These are phyloP conservation scores for Ranitomeya variabilis DNA, from an alignment of 2,113 vertebrate species.

Conservation along the genomic window DNA sequence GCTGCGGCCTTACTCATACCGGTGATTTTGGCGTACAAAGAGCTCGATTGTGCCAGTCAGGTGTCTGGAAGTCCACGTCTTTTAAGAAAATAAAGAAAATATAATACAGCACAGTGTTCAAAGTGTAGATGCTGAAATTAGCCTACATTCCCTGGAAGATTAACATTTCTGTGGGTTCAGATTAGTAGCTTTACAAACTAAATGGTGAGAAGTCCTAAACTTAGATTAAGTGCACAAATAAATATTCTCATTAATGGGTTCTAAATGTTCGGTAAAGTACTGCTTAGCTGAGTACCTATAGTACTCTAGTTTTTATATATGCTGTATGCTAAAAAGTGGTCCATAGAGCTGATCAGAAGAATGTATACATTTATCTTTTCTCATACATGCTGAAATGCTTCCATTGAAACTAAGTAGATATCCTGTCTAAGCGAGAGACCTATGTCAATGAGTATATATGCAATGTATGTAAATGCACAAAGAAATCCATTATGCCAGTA, in stretches of 20 bases:
- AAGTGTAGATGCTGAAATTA: neutral
- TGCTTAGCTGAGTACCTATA: neutral
- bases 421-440: too few species aligned
- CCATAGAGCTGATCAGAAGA: neutral
- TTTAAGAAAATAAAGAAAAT: constrained; percentile 20
- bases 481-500: too few species aligned
- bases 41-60: constrained; percentile 46
- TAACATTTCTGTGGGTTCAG: neutral
- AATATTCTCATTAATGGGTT: neutral
- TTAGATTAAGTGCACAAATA: constrained; percentile 1
- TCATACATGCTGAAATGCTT: neutral
- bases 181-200: constrained; percentile 13
- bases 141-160: constrained; percentile 8
- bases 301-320: neutral
- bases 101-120: constrained; percentile 33
- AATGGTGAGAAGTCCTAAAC: constrained; percentile 15
- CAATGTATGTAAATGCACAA: too few species aligned
- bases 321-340: neutral
- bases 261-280: neutral
- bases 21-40: constrained; percentile 46
- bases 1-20: constrained; percentile 44
- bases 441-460: too few species aligned
- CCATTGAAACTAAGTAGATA: too few species aligned
- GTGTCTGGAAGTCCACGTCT: constrained; percentile 32
- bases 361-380: neutral